Conservation (phyloP, 2,113 vertebrate genomes). For the Microcebus murinus region DNA sequence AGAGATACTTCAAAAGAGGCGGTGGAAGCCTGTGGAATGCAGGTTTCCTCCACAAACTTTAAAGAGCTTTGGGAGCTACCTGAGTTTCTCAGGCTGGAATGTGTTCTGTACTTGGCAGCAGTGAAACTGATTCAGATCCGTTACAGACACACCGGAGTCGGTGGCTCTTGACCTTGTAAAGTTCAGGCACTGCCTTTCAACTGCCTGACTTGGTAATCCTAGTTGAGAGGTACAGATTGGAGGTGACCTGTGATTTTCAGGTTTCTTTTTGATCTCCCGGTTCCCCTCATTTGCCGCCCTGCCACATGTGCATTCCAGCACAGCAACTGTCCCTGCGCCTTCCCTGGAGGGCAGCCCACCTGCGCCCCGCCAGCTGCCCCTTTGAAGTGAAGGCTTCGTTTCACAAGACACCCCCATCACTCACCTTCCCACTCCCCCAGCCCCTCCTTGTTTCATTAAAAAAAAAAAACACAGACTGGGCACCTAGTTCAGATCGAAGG, state of each 20-base stretch:
- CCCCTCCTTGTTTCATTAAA: background rate
- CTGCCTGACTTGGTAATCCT: background rate
- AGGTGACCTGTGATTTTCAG: constrained; percentile 41
- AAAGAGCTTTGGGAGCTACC: background rate
- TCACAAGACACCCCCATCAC: background rate
- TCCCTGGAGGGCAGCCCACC: constrained; percentile 55
- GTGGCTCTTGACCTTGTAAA: constrained; percentile 66
- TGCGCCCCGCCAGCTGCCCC: constrained; percentile 23
- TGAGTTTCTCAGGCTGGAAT: background rate
- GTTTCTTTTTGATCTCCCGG: constrained; percentile 75
- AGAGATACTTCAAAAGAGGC: constrained; percentile 16
- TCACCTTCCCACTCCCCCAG: background rate
- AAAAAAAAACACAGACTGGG: background rate
- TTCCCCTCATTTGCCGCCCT: background rate
- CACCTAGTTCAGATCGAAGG: background rate
- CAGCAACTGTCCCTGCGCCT: constrained; percentile 56
- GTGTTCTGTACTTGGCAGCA: background rate
- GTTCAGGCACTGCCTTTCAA: constrained; percentile 64
- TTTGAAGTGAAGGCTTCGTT: constrained; percentile 72
- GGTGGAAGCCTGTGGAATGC: background rate
- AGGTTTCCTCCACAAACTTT: background rate
- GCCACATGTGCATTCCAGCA: constrained; percentile 60
- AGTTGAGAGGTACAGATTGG: constrained; percentile 43
- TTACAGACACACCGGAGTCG: background rate
- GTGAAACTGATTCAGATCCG: background rate